Base-by-base conservation (phyloP, 2,888 invertebrate genomes). In the Epirrhoe tristata region DNA sequence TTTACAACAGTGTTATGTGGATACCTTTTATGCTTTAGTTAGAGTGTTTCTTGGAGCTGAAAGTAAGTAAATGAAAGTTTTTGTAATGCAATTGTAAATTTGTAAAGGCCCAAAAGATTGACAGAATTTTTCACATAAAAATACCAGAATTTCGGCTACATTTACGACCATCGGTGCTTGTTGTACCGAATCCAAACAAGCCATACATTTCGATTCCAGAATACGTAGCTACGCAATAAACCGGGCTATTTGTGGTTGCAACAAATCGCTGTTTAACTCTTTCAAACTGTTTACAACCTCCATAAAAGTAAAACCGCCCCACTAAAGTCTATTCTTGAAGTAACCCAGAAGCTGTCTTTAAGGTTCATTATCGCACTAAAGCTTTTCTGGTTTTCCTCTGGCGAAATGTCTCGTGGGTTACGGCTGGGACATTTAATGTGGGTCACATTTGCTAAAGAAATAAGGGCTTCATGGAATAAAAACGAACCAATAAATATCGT, bases 201-300 rank as follows among this genome's bases (percentile, higher is more conserved):
- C 48, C 12, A 53, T 61, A 61, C 52, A 14, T 55, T 58, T 17
- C 61, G 57, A 54, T 52, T 52, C 66, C 58, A 69, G 70, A 69
- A 74, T 74, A 76, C 71, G 76, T 73, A 77, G 71, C 48, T 56
- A 59, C 59, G 78, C 77, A 72, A 79, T 83, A 83, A 85, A 84
- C 73, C 76, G 65, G 71, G 73, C 83, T 85, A 85, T 89, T 89
- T 84, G 90, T 80, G 91, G 90, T 86, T 69, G 74, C 76, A 79
- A 79, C 83, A 81, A 89, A 90, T 86, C 81, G 84, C 76, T 81
- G 81, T 88, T 88, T 84, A 88, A 87, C 87, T 88, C 88, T 85
- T 89, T 86, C 81, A 77, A 81, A 80, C 81, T 77, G 81, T 91
- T 90, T 86, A 91, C 82, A 80, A 76, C 76, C 56, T 74, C 80